Conservation (phyloP, 35 echinoderm and acorn worm species). For the Diadema setosum region DNA sequence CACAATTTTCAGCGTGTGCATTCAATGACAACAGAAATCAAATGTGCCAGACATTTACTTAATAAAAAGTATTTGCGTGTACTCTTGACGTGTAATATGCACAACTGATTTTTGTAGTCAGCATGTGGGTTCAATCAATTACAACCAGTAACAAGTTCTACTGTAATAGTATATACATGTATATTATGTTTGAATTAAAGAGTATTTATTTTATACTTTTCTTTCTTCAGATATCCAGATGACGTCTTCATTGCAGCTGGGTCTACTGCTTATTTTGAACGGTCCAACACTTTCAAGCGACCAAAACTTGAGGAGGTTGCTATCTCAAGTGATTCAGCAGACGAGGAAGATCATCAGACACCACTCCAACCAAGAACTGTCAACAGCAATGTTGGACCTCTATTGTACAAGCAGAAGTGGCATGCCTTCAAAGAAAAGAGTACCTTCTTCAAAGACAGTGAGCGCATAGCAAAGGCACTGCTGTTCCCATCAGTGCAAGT, state of each 20-base stretch:
- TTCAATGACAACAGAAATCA: no score
- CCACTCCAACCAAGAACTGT: neutral
- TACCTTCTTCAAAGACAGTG: slow-evolving; percentile 3
- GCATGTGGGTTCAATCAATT: no score
- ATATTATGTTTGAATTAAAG: no score
- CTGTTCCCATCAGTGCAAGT: slow-evolving; percentile 11
- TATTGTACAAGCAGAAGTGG: slow-evolving; percentile 16
- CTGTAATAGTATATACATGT: no score
- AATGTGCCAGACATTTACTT: no score
- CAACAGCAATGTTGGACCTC: neutral
- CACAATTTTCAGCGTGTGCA: no score
- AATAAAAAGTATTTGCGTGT: no score
- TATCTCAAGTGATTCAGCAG: neutral
- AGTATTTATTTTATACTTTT: no score
- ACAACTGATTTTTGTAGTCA: no score
- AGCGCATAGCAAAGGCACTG: slow-evolving; percentile 6
- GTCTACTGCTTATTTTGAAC: neutral
- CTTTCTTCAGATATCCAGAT: slow-evolving; percentile 11
- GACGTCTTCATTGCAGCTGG: neutral
- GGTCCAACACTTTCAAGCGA: neutral
- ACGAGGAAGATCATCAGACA: neutral
- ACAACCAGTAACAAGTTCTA: no score
- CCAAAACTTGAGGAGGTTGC: slow-evolving; percentile 1
- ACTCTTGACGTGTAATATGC: no score
- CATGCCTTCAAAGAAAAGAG: neutral